Percentiles rank a stretch among this genome's conserved stretches.
Conservation (phyloP, 2,888 invertebrate genomes). For the Cecidostiba fungosa region DNA sequence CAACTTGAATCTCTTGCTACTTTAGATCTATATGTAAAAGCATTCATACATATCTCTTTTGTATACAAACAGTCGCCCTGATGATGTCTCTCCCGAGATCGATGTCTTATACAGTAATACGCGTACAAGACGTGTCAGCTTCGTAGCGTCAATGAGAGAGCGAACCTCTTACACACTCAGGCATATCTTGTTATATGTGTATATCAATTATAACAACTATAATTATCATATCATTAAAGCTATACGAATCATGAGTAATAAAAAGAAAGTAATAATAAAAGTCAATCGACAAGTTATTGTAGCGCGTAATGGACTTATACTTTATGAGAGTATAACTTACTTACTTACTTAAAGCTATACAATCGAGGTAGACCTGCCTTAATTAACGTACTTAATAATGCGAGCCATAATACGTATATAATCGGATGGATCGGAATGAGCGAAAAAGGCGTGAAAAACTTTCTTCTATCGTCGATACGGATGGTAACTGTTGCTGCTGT, state of each 20-base stretch:
- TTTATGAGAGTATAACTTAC: neutral
- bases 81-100: neutral
- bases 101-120: neutral
- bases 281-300: neutral
- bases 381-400: conserved; percentile 1
- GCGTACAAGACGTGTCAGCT: neutral
- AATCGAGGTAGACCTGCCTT: conserved; percentile 6
- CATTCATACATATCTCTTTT: neutral
- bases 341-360: conserved; percentile 3
- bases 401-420: neutral
- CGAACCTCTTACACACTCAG: too few relatives aligned
- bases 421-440: conserved; percentile 4
- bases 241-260: neutral
- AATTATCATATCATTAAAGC: neutral
- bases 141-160: neutral
- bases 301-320: neutral
- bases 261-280: neutral
- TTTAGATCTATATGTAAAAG: neutral
- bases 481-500: conserved; percentile 76
- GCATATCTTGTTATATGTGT: neutral
- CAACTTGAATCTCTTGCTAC: neutral
- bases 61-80: neutral
- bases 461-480: conserved; percentile 74
- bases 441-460: neutral
- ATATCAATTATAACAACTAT: neutral